Percentiles rank a stretch among this genome's conserved stretches.
These are phyloP conservation scores for Hylaeus volcanicus DNA, from an alignment of 1,140 invertebrate genomes.

Conservation along the genomic window DNA sequence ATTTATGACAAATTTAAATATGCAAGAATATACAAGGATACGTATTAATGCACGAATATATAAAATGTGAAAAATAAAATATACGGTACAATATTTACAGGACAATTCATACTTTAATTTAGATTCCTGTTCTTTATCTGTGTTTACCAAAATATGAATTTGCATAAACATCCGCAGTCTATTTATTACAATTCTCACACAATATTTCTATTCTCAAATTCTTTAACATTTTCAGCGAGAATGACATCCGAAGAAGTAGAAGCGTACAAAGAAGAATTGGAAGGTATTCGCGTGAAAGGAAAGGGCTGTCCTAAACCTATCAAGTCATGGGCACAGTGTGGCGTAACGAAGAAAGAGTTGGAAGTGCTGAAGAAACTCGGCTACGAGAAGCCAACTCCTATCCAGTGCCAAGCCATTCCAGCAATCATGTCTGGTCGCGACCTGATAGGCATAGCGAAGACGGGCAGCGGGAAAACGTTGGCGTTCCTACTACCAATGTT, in stretches of 20 bases:
- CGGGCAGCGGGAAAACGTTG: constrained; percentile 98
- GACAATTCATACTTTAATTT: no score
- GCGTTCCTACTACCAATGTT: constrained; percentile 99
- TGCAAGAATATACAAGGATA: no score
- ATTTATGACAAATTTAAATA: no score
- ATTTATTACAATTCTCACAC: not conserved
- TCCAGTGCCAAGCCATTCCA: constrained; percentile 98
- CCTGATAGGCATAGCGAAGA: constrained; percentile 99
- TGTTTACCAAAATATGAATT: no score
- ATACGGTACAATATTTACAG: no score
- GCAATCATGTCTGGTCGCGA: constrained; percentile 99
- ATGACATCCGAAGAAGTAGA: constrained; percentile 96
- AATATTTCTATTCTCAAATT: not conserved
- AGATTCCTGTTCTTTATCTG: no score
- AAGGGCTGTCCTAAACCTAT: constrained; percentile 97
- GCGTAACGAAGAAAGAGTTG: constrained; percentile 97
- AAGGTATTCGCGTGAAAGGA: constrained; percentile 92
- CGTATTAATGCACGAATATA: no score
- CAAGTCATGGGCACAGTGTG: constrained; percentile 98
- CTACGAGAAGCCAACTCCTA: constrained; percentile 99
- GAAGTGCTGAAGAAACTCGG: constrained; percentile 95
- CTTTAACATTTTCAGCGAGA: constrained; percentile 80
- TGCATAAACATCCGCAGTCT: no score
- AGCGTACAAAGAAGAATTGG: constrained; percentile 90
- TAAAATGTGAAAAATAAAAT: no score